Evolutionary conservation across 2,113 vertebrate genomes (phyloP), one percentile per base, ranked within the genome.

Genomic region (Lucifuga dentata): DNA sequence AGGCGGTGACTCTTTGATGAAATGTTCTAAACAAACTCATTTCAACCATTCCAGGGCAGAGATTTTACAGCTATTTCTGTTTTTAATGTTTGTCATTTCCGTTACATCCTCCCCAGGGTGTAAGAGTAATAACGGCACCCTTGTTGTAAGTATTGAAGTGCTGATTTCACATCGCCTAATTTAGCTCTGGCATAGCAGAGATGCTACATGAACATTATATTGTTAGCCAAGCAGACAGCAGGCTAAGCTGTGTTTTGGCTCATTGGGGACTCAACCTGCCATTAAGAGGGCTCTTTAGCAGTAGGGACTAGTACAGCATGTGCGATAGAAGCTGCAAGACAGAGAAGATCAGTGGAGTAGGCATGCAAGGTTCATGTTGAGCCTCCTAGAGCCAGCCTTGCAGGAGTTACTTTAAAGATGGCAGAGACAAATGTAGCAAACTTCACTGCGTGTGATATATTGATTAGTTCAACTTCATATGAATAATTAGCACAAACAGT

Each of bases 201-300:
- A 86, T 76, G 76, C 84, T 80, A 86, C 68, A 87, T 68, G 62
- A 88, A 82, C 51, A 57, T 74, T 75, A 68, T 52, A 67, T 80
- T 76, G 81, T 81, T 84, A 84, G 77, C 85, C 81, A 80, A 86
- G 84, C 76, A 71, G 74, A 71, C 68, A 78, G 73, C 67, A 81
- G 70, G 74, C 86, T 61, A 58, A 62, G 73, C 72, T 80, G 60
- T 39, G 70, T 63, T 69, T 74, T 36, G 80, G 66, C 82, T 83
- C 78, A 68, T 68, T 39, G 46, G 81, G 76, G 76, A 81, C 65
- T 64, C 74, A 80, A 83, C 77, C 76, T 84, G 68, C 78, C 75
- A 80, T 78, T 81, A 63, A 50, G 59, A 36, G 15, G n/a, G 43
- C 33, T 49, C 8, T 63, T 26, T 26, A 82, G 78, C 49, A 62